phyloP scores from a whole-genome alignment of 2,113 vertebrate species.

The Tupaia chinensis region DNA sequence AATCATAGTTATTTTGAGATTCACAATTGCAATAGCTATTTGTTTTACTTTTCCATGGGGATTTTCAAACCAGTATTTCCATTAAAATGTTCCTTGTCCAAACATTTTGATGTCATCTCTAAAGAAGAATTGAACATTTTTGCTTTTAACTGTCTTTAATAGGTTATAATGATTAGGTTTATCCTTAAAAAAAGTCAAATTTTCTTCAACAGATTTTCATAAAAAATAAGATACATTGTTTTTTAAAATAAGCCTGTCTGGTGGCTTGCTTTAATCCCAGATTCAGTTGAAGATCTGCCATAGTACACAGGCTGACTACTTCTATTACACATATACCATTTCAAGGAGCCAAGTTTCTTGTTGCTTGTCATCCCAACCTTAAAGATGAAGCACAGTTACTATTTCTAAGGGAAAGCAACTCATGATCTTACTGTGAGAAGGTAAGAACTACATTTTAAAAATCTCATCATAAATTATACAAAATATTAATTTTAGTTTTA shows the following conservation, averaged over 20 bases:
- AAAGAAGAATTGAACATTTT: not conserved
- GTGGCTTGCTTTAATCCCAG: constrained; percentile 50
- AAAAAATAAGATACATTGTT: not conserved
- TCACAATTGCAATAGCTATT: not conserved
- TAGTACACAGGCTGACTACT: not conserved
- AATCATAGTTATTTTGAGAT: constrained; percentile 19
- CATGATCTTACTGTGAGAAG: not conserved
- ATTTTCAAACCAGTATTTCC: constrained; percentile 22
- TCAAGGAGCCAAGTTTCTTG: not conserved
- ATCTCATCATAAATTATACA: not conserved
- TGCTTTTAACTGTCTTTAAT: constrained; percentile 44
- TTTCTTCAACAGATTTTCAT: not conserved
- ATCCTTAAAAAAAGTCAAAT: not conserved
- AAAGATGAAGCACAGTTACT: not conserved
- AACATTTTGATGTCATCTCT: constrained; percentile 1
- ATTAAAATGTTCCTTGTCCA: not conserved
- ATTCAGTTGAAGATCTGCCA: not conserved
- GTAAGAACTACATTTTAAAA: not conserved
- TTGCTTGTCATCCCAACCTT: not conserved
- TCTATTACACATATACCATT: not conserved
- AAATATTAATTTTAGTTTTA: constrained; percentile 36
- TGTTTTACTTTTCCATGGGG: not conserved
- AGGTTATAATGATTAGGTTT: not conserved
- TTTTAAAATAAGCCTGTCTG: constrained; percentile 41
- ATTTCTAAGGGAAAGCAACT: not conserved